phyloP scores from a whole-genome alignment of 1,140 invertebrate genomes.

The Drosophila pachea region DNA sequence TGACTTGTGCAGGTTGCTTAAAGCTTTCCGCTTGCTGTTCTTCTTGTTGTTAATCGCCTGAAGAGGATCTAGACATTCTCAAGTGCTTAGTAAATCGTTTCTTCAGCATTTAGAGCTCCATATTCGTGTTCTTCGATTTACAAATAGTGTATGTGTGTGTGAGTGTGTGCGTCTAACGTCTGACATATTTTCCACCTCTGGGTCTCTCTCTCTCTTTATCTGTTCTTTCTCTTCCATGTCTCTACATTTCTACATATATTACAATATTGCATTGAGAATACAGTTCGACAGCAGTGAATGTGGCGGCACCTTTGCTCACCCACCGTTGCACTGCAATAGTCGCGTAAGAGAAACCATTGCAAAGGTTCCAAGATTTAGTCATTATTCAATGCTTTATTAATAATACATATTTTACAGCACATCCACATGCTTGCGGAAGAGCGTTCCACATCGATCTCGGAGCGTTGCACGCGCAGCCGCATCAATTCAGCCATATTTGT shows the following conservation, averaged over 20 bases:
- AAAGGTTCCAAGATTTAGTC: not conserved
- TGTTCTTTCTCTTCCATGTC: slow-evolving; percentile 21
- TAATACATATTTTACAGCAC: slow-evolving; percentile 80
- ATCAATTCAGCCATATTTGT: slow-evolving; percentile 88
- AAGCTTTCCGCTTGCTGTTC: slow-evolving; percentile 51
- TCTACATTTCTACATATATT: slow-evolving; percentile 45
- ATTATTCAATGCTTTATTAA: slow-evolving; percentile 17
- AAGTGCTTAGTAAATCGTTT: slow-evolving; percentile 24
- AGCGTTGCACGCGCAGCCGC: slow-evolving; percentile 83
- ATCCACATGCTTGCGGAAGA: slow-evolving; percentile 81
- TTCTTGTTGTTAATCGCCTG: slow-evolving; percentile 34
- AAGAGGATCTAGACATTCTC: slow-evolving; percentile 19
- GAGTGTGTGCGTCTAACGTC: slow-evolving; percentile 18
- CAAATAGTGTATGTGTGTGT: slow-evolving; percentile 14
- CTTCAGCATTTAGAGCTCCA: slow-evolving; percentile 19
- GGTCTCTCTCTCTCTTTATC: slow-evolving; percentile 19
- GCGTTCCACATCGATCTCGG: slow-evolving; percentile 76
- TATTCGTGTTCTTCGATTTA: slow-evolving; percentile 15
- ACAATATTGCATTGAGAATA: slow-evolving; percentile 43
- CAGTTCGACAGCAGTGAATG: slow-evolving; percentile 78
- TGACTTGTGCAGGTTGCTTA: slow-evolving; percentile 34
- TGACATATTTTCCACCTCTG: slow-evolving; percentile 20
- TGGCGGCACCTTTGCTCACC: slow-evolving; percentile 70
- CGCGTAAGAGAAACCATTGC: slow-evolving; percentile 60
- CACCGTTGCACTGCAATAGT: slow-evolving; percentile 77